A percentile compares a stretch with the other conserved stretches of the same genome.
These are phyloP conservation scores for Dendroctonus valens DNA, from an alignment of 1,140 invertebrate species.

Conservation along the genomic window DNA sequence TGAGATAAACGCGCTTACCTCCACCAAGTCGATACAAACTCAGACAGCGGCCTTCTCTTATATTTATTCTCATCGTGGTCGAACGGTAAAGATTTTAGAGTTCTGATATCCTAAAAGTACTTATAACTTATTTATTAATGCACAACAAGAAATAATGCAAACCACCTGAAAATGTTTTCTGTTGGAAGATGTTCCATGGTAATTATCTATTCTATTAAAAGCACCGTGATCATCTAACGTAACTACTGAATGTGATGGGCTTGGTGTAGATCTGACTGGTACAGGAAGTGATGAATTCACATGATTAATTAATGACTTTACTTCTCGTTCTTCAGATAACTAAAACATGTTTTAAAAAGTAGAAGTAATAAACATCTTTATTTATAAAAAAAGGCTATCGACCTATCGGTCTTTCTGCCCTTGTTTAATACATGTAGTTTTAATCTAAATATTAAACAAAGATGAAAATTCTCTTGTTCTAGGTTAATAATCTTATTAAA, in stretches of 20 bases:
- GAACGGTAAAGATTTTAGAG: slow-evolving; percentile 54
- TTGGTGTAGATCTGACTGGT: slow-evolving; percentile 47
- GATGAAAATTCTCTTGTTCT: no score
- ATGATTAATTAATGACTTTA: slow-evolving; percentile 44
- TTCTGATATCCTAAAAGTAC: slow-evolving; percentile 52
- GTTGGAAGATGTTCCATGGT: slow-evolving; percentile 42
- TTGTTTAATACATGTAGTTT: no score
- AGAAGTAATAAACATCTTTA: no score
- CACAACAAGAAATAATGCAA: not conserved
- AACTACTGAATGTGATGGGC: slow-evolving; percentile 67
- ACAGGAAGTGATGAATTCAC: slow-evolving; percentile 46
- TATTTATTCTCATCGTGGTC: slow-evolving; percentile 85
- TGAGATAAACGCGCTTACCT: slow-evolving; percentile 55
- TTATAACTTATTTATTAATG: not conserved
- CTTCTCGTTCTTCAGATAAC: slow-evolving; percentile 51
- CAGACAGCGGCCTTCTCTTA: slow-evolving; percentile 69
- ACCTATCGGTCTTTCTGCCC: no score
- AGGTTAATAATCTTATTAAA: no score
- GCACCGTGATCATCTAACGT: slow-evolving; percentile 61
- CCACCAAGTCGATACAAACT: slow-evolving; percentile 71
- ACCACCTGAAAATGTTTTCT: slow-evolving; percentile 55
- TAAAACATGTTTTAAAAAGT: slow-evolving; percentile 35
- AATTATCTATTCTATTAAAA: slow-evolving; percentile 49
- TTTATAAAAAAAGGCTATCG: no score
- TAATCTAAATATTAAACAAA: no score